phyloP scores from a whole-genome alignment of 2,113 vertebrate species.

The Sitta europaea region DNA sequence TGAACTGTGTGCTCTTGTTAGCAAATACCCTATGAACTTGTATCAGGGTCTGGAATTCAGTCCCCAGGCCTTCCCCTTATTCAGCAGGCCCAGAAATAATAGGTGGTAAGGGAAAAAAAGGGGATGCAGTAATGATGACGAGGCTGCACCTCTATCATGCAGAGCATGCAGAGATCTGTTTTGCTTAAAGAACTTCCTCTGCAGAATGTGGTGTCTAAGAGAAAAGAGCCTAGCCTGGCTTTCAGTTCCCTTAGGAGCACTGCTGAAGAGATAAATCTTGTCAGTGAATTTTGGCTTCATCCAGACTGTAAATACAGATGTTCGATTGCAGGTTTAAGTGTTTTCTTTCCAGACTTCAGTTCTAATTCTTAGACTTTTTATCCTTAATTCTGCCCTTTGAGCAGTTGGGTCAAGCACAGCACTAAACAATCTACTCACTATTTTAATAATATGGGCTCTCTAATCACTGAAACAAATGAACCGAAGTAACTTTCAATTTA shows the following conservation, averaged over 20 bases:
- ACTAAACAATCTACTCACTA: neutral
- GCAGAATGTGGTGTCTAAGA: neutral
- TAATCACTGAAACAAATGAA: constrained; percentile 45
- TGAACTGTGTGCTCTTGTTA: neutral
- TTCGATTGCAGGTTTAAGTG: neutral
- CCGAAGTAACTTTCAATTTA: neutral
- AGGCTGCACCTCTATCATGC: neutral
- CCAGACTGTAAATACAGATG: neutral
- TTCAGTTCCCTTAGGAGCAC: neutral
- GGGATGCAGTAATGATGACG: neutral
- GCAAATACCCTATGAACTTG: neutral
- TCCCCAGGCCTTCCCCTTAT: neutral
- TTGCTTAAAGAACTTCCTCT: neutral
- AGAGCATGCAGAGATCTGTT: neutral
- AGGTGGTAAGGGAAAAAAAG: neutral
- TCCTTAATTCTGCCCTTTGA: neutral
- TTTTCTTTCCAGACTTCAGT: neutral
- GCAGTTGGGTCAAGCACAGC: neutral
- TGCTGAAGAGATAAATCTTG: neutral
- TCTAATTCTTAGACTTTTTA: neutral
- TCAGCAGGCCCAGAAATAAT: neutral
- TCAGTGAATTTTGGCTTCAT: neutral
- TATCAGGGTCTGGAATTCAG: neutral
- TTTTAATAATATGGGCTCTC: constrained; percentile 4
- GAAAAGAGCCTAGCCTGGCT: neutral